These are phyloP conservation scores for Tribolium freemani DNA, from an alignment of 2,888 invertebrate species.

Conservation along the genomic window DNA sequence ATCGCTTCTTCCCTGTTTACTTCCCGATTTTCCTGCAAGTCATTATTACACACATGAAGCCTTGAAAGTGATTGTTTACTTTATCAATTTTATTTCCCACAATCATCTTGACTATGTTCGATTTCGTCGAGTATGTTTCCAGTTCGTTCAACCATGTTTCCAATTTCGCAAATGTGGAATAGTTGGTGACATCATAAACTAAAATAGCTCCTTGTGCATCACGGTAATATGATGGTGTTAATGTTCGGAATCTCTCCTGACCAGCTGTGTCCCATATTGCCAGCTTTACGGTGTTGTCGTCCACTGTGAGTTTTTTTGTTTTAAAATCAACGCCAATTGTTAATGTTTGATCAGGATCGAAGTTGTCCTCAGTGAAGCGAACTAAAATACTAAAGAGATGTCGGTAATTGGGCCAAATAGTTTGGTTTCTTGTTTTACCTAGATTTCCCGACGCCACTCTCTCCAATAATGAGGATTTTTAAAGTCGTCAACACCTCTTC, in stretches of 20 bases:
- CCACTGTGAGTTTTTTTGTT: slow-evolving; percentile 89
- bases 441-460: slow-evolving; percentile 98
- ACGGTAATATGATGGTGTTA: slow-evolving; percentile 95
- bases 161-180: slow-evolving; percentile 86
- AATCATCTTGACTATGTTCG: slow-evolving; percentile 94
- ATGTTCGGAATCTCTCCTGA: slow-evolving; percentile 92
- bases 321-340: slow-evolving; percentile 99
- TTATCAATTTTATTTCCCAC: slow-evolving; percentile 99
- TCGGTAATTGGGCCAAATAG: not conserved
- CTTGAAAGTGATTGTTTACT: slow-evolving; percentile 68
- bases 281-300: slow-evolving; percentile 93
- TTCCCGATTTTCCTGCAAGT: slow-evolving; percentile 75
- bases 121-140: slow-evolving; percentile 94
- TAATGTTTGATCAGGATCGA: slow-evolving; percentile 92
- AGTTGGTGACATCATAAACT: slow-evolving; percentile 95
- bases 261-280: slow-evolving; percentile 97
- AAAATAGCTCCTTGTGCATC: slow-evolving; percentile 93
- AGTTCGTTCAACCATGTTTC: slow-evolving; percentile 96
- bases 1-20: slow-evolving; percentile 93
- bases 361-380: slow-evolving; percentile 95
- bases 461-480: slow-evolving; percentile 96
- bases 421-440: slow-evolving; percentile 75
- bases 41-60: not conserved
- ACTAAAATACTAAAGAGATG: slow-evolving; percentile 83
- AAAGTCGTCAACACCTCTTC: slow-evolving; percentile 84